Evolutionary conservation across 2,113 vertebrate genomes (phyloP).

Genomic region (Centrocercus urophasianus): DNA sequence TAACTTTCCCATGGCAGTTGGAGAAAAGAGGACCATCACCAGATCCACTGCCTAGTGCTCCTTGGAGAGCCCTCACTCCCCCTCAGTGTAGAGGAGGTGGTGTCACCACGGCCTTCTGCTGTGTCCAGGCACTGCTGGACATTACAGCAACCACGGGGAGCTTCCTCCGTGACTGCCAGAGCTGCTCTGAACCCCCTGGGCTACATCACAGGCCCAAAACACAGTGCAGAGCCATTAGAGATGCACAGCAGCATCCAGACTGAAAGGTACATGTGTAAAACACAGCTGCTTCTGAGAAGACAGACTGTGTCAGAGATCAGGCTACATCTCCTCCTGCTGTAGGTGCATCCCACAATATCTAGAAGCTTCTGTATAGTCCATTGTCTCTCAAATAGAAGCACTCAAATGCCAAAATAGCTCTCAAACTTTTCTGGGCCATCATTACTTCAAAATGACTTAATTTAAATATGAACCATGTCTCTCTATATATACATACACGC

Average conservation of each 20-base stretch:
- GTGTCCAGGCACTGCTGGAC: background rate
- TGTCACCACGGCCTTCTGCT: background rate
- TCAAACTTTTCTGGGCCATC: constrained; percentile 66
- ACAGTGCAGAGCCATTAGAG: background rate
- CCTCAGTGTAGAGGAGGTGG: rapidly evolving
- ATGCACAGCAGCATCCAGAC: background rate
- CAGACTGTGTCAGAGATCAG: background rate
- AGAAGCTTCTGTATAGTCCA: background rate
- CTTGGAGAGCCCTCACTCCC: too few species aligned
- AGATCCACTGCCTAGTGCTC: background rate
- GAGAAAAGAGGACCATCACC: background rate
- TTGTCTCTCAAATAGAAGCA: constrained; percentile 33
- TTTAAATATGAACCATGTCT: constrained; percentile 31
- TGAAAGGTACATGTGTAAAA: background rate
- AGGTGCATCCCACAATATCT: background rate
- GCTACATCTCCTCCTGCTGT: background rate
- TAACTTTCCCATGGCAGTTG: background rate
- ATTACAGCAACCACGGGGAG: rapidly evolving
- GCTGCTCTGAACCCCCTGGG: background rate
- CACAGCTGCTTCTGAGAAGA: background rate
- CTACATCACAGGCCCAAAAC: background rate
- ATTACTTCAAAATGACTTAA: constrained; percentile 19
- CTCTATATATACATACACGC: background rate
- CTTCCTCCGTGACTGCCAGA: background rate
- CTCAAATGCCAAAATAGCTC: background rate